Evolutionary conservation across 2,888 invertebrate species (phyloP).

Genomic region (Sesia apiformis): DNA sequence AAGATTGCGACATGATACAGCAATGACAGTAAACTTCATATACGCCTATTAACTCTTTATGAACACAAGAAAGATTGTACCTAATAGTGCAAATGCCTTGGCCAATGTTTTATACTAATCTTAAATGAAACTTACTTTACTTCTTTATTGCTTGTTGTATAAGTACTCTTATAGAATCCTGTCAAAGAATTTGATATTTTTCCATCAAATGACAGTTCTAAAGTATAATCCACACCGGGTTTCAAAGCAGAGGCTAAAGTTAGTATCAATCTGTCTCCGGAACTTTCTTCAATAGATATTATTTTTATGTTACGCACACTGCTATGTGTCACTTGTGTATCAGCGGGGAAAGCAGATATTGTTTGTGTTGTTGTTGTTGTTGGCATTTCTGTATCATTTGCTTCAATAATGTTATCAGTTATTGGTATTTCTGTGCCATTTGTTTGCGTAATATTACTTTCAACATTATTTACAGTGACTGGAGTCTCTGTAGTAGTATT

Average conservation of each 20-base stretch:
- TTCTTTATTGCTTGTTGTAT: slow-evolving; percentile 58
- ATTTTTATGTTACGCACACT: slow-evolving; percentile 48
- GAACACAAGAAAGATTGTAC: no score
- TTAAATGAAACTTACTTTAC: slow-evolving; percentile 42
- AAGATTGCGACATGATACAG: no score
- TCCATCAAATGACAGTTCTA: slow-evolving; percentile 72
- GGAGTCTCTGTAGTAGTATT: slow-evolving; percentile 12
- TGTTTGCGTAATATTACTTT: slow-evolving; percentile 9
- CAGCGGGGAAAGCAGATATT: slow-evolving; percentile 12
- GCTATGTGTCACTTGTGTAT: slow-evolving; percentile 53
- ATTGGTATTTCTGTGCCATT: slow-evolving; percentile 3
- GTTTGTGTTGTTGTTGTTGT: not conserved
- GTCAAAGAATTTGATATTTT: slow-evolving; percentile 73
- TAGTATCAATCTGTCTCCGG: slow-evolving; percentile 50
- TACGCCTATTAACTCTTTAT: no score
- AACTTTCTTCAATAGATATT: slow-evolving; percentile 31
- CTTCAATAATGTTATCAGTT: not conserved
- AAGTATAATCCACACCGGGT: slow-evolving; percentile 65
- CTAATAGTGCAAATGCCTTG: no score
- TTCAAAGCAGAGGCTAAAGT: slow-evolving; percentile 48
- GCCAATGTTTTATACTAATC: not conserved
- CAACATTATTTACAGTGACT: slow-evolving; percentile 6
- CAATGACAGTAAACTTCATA: no score
- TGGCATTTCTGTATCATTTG: slow-evolving; percentile 1
- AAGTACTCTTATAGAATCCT: slow-evolving; percentile 81